phyloP scores from a whole-genome alignment of 2,888 invertebrate genomes.

The Melinaea menophilus region DNA sequence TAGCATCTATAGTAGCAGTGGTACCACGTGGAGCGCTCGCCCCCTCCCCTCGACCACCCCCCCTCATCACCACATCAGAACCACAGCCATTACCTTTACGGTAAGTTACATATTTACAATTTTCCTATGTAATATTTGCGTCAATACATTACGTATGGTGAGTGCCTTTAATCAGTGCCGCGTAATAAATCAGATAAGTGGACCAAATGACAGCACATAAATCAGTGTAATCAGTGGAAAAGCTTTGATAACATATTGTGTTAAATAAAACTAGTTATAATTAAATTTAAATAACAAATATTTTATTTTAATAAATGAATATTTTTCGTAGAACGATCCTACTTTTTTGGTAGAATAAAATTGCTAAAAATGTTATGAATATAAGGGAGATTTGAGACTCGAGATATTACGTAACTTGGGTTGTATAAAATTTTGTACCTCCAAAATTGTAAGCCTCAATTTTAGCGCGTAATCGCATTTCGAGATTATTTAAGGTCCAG shows the following conservation, averaged over 20 bases:
- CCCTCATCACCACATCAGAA: constrained; percentile 57
- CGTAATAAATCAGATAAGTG: neutral
- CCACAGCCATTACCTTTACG: constrained; percentile 57
- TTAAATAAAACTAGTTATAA: too few species aligned
- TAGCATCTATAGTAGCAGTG: constrained; percentile 81
- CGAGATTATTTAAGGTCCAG: neutral
- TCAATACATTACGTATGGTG: too few species aligned
- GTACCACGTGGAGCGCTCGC: constrained; percentile 79
- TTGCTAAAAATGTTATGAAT: too few species aligned
- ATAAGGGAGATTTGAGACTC: too few species aligned
- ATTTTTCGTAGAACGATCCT: too few species aligned
- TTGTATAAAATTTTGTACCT: neutral
- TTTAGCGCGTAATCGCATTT: too few species aligned
- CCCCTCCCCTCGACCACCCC: constrained; percentile 62
- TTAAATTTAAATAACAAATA: too few species aligned
- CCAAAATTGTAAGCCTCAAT: neutral
- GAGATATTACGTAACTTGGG: too few species aligned
- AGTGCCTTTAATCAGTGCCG: too few species aligned
- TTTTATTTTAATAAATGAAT: too few species aligned
- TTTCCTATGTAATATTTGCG: neutral
- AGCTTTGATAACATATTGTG: neutral
- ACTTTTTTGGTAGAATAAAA: too few species aligned
- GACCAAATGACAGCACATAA: too few species aligned
- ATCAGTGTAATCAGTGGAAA: neutral
- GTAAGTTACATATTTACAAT: constrained; percentile 37